Evolutionary conservation across 2,113 vertebrate species (phyloP), one percentile per base, ranked within the genome.

Genomic region (Fulica atra): DNA sequence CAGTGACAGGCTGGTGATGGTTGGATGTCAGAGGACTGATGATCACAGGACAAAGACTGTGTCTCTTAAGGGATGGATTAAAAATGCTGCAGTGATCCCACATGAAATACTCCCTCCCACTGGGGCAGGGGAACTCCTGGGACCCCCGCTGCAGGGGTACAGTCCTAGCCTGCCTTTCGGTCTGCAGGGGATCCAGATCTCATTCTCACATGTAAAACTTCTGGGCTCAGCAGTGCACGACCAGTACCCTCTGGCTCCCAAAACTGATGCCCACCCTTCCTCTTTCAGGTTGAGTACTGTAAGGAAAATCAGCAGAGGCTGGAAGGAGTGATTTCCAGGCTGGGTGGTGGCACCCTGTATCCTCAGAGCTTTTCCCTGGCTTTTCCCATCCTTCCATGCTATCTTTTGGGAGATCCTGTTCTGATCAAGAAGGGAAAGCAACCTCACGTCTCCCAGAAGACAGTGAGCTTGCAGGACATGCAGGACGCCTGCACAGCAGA

Each of bases 161-260:
- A 40, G 69, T 51, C 59, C 69, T 63, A n/a, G 26, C 38, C 82
- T 76, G 56, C 35, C 15, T 76, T 76, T 35, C 46, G 9, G 25
- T 21, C 40, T 61, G 73, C 2, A 1, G 29, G 80, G 38, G 63
- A 61, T 50, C 60, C 35, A 51, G 31, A 26, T 21, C 83, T 71
- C 2, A 0, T 23, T 61, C 46, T 26, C 51, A 16, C 8, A 5
- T 38, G 31, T 53, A 50, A 74, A 80, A 44, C 68, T 38, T 40
- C 48, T 0, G 1, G 25, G 42, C 57, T 72, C 53, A 78, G 48
- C 25, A 71, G 36, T 5, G 36, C 33, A 63, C 0, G 1, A 8
- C 18, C 81, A 50, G 46, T 77, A 40, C 28, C 11, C 76, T 51
- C 9, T 24, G 36, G 28, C 70, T 81, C 38, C 70, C 57, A 42